Base-by-base conservation (phyloP, 2,888 invertebrate species). In the Zeuzera pyrina region DNA sequence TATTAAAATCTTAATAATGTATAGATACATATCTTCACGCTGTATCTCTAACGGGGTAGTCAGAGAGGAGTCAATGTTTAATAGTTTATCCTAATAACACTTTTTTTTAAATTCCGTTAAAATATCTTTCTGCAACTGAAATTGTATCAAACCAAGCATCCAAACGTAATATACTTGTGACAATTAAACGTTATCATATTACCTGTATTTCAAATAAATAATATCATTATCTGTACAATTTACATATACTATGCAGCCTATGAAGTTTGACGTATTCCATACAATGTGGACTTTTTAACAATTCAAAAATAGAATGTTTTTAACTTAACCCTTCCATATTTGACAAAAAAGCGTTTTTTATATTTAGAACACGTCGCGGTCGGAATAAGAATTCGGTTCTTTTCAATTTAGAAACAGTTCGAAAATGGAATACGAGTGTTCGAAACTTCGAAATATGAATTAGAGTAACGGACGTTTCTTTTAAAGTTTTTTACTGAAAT, bases 301-400 rank as follows among this genome's bases (percentile, higher is more conserved):
- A 78, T 77, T 81, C 77, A 41, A 81, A 83, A 83, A 83, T 83
- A 83, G 81, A 83, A 79, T 68, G 78, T 79, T 81, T 79, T 79
- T 77, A 78, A 79, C 78, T 74, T 78, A 81, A 81, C 81, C 81
- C 81, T 83, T 81, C 81, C 81, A 78, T 79, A 81, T 81, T 81
- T 79, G 77, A 78, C 78, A 77, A 78, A 81, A 79, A 79, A 71
- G 64, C 67, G 57, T 53, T 70, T 50, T 77, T 76, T 78, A 79
- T 71, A 81, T 79, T 79, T 79, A 74, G 79, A 79, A 72, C 72
- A 57, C 66, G 67, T 70, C 73, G 76, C 68, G 64, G 58, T 47
- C 60, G 59, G 77, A 72, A 78, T 77, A 65, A 68, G 69, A 73
- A 74, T 74, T 69, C 66, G 55, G 59, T 69, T 78, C 74, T 77